Conservation (phyloP, 2,888 invertebrate genomes). For the Harmothoe impar region DNA sequence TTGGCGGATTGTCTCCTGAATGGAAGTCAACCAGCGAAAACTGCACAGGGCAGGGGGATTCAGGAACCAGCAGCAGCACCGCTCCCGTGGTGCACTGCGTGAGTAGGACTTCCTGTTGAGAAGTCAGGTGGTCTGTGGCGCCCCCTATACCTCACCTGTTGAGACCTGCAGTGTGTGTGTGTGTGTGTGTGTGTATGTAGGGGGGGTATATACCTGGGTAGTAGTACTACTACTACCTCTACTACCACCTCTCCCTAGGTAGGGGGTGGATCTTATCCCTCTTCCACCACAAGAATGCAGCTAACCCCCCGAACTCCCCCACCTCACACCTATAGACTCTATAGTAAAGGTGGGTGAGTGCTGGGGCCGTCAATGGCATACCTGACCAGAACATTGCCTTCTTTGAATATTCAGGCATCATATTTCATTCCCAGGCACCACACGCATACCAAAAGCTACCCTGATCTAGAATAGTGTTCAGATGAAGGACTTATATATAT, state of each 20-base stretch:
- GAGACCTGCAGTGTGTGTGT: no score
- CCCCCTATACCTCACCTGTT: constrained; percentile 7
- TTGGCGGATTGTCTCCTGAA: neutral
- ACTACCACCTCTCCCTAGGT: neutral
- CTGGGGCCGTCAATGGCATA: no score
- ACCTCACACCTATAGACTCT: no score
- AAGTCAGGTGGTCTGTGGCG: constrained; percentile 17
- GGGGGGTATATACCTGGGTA: constrained; percentile 2
- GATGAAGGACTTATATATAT: no score
- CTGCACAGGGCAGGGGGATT: neutral
- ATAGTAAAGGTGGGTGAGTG: no score
- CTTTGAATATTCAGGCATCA: no score
- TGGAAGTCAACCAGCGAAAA: neutral
- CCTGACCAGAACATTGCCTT: no score
- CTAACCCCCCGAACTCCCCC: neutral
- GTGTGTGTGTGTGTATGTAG: neutral
- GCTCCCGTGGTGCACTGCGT: neutral
- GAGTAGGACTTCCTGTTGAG: neutral
- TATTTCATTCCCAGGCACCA: no score
- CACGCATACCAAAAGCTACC: no score
- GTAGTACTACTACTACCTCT: neutral
- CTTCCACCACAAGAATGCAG: neutral
- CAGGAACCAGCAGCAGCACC: neutral
- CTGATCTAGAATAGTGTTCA: no score
- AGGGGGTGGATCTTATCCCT: neutral